Percentiles rank a stretch among this genome's conserved stretches.
Evolutionary conservation across 1,140 invertebrate species (phyloP).

Genomic region (Rhyacophila brunnea): DNA sequence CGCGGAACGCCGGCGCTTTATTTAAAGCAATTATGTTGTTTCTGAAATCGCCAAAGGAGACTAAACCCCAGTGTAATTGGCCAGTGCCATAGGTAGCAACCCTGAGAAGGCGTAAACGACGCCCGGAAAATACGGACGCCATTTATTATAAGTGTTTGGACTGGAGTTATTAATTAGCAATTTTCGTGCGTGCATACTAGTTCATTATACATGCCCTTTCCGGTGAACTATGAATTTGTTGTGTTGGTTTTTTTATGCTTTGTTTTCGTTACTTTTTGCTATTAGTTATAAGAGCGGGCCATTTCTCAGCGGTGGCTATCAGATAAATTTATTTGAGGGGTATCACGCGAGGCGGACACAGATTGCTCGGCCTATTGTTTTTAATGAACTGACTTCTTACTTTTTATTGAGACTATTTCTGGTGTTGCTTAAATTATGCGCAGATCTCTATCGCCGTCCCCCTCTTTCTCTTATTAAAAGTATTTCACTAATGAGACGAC

Average conservation of each 20-base stretch:
- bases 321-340: background rate
- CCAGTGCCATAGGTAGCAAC: too few species aligned
- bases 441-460: constrained; percentile 29
- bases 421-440: constrained; percentile 31
- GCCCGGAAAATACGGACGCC: constrained; percentile 15
- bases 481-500: constrained; percentile 33
- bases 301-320: constrained; percentile 22
- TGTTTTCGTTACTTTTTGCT: constrained; percentile 5
- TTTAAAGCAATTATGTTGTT: too few species aligned
- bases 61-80: too few species aligned
- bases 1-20: too few species aligned
- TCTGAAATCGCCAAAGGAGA: too few species aligned
- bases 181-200: constrained; percentile 35
- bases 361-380: constrained; percentile 33
- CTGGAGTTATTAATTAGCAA: constrained; percentile 37
- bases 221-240: constrained; percentile 36
- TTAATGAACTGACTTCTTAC: constrained; percentile 33
- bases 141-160: constrained; percentile 36
- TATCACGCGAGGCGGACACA: constrained; percentile 10
- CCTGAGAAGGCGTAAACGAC: background rate
- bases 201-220: constrained; percentile 35
- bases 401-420: constrained; percentile 10
- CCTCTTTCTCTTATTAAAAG: constrained; percentile 17
- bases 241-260: constrained; percentile 31
- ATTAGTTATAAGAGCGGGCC: constrained; percentile 20